These are phyloP conservation scores for Pongo abelii DNA, from an alignment of 2,113 vertebrate species.

Conservation along the genomic window DNA sequence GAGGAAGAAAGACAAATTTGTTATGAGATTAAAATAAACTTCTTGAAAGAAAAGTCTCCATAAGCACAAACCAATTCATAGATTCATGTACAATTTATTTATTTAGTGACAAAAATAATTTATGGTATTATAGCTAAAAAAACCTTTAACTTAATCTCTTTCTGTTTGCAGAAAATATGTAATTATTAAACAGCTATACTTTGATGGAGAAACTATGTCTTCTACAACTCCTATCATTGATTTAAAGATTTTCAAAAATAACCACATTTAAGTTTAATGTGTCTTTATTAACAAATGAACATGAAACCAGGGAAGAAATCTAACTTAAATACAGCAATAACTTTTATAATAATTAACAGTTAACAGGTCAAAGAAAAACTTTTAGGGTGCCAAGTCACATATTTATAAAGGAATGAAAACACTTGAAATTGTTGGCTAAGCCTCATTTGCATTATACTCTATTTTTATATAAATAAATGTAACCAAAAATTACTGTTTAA, in stretches of 20 bases:
- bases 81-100: not conserved
- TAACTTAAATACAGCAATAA: not conserved
- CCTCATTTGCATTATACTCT: not conserved
- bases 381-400: not conserved
- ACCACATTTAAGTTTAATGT: not conserved
- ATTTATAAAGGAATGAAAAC: not conserved
- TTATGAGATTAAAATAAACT: not conserved
- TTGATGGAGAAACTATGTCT: not conserved
- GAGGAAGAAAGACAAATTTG: not conserved
- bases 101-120: not conserved
- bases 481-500: not conserved
- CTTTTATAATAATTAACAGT: not conserved
- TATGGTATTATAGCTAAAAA: not conserved
- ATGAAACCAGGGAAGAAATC: not conserved
- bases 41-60: not conserved
- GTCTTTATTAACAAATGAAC: not conserved
- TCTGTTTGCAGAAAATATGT: not conserved
- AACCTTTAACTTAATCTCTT: not conserved
- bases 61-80: not conserved
- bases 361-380: not conserved
- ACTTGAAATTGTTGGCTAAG: not conserved
- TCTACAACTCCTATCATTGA: not conserved
- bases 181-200: not conserved
- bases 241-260: not conserved
- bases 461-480: not conserved